phyloP scores from a whole-genome alignment of 2,888 invertebrate genomes.

The Palloptera scutellata region DNA sequence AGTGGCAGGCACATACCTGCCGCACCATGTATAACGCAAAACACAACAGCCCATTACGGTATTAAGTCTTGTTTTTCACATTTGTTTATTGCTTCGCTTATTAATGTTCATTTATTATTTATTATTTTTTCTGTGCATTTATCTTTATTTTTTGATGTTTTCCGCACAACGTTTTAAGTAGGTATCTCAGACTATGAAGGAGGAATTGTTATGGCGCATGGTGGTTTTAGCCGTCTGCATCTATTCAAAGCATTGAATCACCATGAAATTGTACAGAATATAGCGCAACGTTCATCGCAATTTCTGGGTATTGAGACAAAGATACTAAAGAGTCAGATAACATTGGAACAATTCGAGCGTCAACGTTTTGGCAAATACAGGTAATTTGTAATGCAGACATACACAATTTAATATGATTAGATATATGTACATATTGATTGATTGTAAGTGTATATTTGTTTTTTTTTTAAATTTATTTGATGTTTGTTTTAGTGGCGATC shows the following conservation, averaged over 20 bases:
- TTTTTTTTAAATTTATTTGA: too few relatives aligned
- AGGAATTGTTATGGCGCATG: constrained; percentile 90
- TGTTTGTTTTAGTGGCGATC: constrained; percentile 79
- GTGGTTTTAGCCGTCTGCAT: constrained; percentile 90
- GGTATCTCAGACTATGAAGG: constrained; percentile 89
- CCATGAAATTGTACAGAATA: constrained; percentile 86
- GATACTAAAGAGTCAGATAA: constrained; percentile 82
- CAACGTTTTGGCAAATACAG: constrained; percentile 93
- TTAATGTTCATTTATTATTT: constrained; percentile 34
- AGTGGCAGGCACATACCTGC: too few relatives aligned
- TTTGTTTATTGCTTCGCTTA: constrained; percentile 32
- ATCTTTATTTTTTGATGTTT: constrained; percentile 25
- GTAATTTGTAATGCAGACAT: constrained; percentile 63
- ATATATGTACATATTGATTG: constrained; percentile 1
- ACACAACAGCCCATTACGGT: too few relatives aligned
- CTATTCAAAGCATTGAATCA: constrained; percentile 86
- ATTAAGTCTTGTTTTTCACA: not conserved
- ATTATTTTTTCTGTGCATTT: constrained; percentile 34
- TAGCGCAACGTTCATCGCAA: constrained; percentile 81
- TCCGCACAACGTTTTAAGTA: constrained; percentile 60
- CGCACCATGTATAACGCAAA: too few relatives aligned
- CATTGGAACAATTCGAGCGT: constrained; percentile 84
- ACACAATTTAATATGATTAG: constrained; percentile 1
- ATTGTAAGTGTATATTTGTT: not conserved
- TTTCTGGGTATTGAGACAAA: constrained; percentile 86